These are phyloP conservation scores for Menura novaehollandiae DNA, from an alignment of 2,113 vertebrate species.

Conservation along the genomic window DNA sequence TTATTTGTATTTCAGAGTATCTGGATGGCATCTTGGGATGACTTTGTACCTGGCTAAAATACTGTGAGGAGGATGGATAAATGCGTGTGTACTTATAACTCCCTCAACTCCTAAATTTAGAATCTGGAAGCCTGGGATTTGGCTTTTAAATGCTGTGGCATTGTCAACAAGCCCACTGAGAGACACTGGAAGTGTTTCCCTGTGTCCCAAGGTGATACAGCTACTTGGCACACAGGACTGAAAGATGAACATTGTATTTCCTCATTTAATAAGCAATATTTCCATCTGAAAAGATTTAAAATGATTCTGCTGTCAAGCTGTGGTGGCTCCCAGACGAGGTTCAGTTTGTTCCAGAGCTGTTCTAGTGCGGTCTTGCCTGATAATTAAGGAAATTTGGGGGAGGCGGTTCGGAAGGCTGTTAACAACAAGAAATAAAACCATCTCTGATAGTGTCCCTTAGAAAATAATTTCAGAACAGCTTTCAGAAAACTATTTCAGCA, in stretches of 20 bases:
- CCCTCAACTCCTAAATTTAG: not conserved
- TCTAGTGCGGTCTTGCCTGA: not conserved
- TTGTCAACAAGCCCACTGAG: not conserved
- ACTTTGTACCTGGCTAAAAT: not conserved
- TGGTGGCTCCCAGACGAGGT: not conserved
- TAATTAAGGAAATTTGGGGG: conserved; percentile 16
- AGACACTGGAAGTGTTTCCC: not conserved
- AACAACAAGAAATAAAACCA: not conserved
- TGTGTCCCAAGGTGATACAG: not conserved
- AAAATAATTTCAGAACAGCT: not conserved
- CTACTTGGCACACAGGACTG: not conserved
- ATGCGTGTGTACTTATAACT: not conserved
- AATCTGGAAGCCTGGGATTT: not conserved
- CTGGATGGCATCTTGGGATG: not conserved
- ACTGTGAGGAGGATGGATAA: not conserved
- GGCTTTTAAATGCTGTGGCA: not conserved
- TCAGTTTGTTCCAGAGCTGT: not conserved
- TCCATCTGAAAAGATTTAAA: not conserved
- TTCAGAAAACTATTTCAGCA: not conserved
- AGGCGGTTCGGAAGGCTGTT: not conserved
- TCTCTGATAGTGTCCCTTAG: not conserved
- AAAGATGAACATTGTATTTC: not conserved
- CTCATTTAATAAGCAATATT: not conserved
- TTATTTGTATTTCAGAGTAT: not conserved
- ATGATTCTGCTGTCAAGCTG: not conserved